Evolutionary conservation across 1,140 invertebrate genomes (phyloP).

Genomic region (Apis mellifera): Amel_HAv3.1 CM009938.2:971001-971500

Average conservation of each 20-base stretch:
- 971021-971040: background rate
- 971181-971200: slow-evolving; percentile 29
- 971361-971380: slow-evolving; percentile 26
- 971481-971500: background rate
- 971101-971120: background rate
- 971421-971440: slow-evolving; percentile 36
- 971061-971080: no score
- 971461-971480: background rate
- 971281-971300: slow-evolving; percentile 65
- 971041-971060: no score
- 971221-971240: slow-evolving; percentile 30
- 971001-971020: background rate
- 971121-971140: background rate
- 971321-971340: slow-evolving; percentile 63
- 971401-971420: slow-evolving; percentile 40
- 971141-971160: background rate
- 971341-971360: slow-evolving; percentile 58
- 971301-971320: slow-evolving; percentile 64
- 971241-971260: slow-evolving; percentile 6
- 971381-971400: slow-evolving; percentile 57
- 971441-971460: slow-evolving; percentile 31
- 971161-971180: background rate
- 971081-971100: background rate
- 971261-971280: background rate
- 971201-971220: slow-evolving; percentile 20